Conservation (phyloP, 2,113 vertebrate genomes). For the Turdus rufiventris region DNA sequence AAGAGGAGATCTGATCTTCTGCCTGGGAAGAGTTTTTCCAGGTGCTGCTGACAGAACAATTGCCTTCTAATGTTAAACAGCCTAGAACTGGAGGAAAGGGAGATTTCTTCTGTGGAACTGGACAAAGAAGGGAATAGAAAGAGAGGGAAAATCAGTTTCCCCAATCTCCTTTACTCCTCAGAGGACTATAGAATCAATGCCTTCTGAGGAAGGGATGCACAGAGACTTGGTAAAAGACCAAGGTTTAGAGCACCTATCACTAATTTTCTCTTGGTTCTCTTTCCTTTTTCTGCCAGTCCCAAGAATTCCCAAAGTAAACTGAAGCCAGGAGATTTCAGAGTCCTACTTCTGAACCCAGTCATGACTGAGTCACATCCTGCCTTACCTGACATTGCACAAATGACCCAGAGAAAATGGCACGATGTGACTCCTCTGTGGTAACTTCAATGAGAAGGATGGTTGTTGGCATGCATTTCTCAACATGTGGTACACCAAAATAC, state of each 20-base stretch:
- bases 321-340: slow-evolving; percentile 20
- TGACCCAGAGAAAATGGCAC: not conserved
- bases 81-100: not conserved
- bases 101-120: not conserved
- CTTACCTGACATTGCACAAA: slow-evolving; percentile 52
- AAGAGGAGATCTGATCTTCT: not conserved
- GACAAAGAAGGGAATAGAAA: not conserved
- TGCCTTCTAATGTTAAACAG: not conserved
- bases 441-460: not conserved
- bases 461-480: slow-evolving; percentile 17
- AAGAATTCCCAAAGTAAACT: not conserved
- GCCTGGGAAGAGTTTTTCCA: not conserved
- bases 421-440: not conserved
- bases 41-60: not conserved
- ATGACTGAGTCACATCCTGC: slow-evolving; percentile 59
- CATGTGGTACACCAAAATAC: not conserved
- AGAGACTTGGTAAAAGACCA: not conserved
- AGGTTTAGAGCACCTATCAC: not conserved
- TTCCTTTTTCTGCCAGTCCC: not conserved
- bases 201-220: not conserved
- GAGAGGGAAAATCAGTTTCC: not conserved
- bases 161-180: not conserved
- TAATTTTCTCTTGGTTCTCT: not conserved
- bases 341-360: not conserved
- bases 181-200: not conserved